Conservation (phyloP, 2,797 vertebrate genomes). For the Eospalax fontanierii region DNA sequence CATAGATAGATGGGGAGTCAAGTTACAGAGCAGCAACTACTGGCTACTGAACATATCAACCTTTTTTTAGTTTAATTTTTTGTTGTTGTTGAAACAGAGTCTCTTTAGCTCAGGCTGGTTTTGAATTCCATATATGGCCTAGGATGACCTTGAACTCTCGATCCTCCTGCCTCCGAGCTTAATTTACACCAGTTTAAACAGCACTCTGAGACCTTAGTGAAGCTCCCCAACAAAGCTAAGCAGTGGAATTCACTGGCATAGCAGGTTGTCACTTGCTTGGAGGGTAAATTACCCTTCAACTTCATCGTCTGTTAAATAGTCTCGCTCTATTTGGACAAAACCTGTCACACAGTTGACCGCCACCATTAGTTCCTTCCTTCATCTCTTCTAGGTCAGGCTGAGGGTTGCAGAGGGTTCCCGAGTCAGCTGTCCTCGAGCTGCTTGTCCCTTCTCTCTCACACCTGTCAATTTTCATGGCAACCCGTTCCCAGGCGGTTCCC, state of each 20-base stretch:
- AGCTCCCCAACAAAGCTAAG: background rate
- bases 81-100: background rate
- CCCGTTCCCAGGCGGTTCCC: background rate
- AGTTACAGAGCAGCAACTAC: background rate
- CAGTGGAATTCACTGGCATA: rapidly evolving
- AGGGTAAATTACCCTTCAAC: background rate
- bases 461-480: background rate
- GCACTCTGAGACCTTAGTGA: background rate
- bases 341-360: background rate
- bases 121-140: background rate
- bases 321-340: background rate
- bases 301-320: background rate
- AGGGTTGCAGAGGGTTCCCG: background rate
- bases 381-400: background rate
- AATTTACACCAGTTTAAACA: background rate
- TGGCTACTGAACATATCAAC: background rate
- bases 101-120: background rate
- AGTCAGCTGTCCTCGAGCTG: background rate
- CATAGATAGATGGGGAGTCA: background rate
- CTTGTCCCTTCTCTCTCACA: background rate
- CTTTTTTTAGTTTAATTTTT: too few relatives aligned
- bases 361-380: background rate
- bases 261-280: background rate
- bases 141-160: background rate
- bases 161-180: background rate